Evolutionary conservation across 1,140 invertebrate species (phyloP), one percentile per base, ranked within the genome.

Genomic region (Dinoponera quadriceps): DNA sequence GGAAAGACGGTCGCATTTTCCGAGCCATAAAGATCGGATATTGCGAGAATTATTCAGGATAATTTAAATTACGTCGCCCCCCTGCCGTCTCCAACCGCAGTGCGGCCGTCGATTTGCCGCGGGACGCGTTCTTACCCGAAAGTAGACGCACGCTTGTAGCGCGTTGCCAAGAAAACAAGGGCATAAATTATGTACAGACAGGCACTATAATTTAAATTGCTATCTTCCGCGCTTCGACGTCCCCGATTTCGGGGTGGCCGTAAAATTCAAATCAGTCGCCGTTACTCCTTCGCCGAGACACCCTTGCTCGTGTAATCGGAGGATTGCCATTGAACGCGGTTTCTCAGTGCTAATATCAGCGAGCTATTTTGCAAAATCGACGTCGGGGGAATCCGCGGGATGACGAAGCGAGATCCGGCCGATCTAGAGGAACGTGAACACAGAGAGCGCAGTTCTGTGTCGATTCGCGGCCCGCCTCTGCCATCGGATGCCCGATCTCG

Each of bases 171-270:
- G 91, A 93, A 94, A 94, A 93, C 92, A 94, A 94, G 92, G 88
- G 91, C 85, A 94, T 94, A 94, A 93, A 93, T 94, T 93, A 93
- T 90, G 85, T 91, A 93, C 92, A 92, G 92, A 94, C 92, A 93
- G 92, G 89, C 91, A 90, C 90, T 90, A 91, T 93, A 93, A 94
- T 94, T 94, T 93, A 93, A 93, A 94, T 93, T 91, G 90, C 90
- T 44, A 75, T 33, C 18, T 60, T 55, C 85, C 69, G 51, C 80
- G 84, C 73, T 89, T 91, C 92, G 90, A 91, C 92, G 91, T 90
- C 89, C 86, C 13, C 88, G 69, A 82, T 87, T 82, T 72, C 88
- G 72, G 62, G 65, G 72, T 75, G 25, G 84, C 90, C 92, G 92
- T 93, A 93, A 93, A 93, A 93, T 93, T 93, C 91, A 92, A 93